phyloP scores from a whole-genome alignment of 2,888 invertebrate species.

The Rhaphigaster nebulosa region DNA sequence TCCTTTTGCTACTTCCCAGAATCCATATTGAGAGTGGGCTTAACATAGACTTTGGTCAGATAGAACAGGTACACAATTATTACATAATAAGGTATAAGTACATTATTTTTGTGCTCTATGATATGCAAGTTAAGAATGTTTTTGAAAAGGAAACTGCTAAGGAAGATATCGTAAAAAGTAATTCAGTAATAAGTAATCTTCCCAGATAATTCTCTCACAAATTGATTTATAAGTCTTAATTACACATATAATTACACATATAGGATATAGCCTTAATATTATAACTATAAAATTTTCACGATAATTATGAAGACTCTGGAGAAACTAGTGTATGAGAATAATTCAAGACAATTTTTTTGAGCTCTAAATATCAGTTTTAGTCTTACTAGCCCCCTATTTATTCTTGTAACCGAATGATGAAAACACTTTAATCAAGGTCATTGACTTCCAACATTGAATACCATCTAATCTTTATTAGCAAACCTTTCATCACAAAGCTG shows the following conservation, averaged over 20 bases:
- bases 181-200: background rate
- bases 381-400: constrained; percentile 5
- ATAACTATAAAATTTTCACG: background rate
- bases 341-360: constrained; percentile 4
- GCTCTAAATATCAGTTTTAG: background rate
- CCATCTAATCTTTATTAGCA: background rate
- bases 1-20: background rate
- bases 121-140: background rate
- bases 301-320: background rate
- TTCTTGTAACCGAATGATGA: background rate
- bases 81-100: background rate
- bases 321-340: background rate
- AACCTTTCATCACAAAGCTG: background rate
- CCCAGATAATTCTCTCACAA: background rate
- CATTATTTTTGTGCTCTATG: background rate
- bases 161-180: background rate
- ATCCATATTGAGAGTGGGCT: background rate
- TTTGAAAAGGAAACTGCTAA: background rate
- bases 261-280: background rate
- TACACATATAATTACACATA: background rate
- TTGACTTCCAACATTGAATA: background rate
- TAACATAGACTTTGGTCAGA: background rate
- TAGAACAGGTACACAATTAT: background rate
- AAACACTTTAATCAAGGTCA: background rate
- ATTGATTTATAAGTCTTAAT: background rate